Conservation (phyloP, 2,797 vertebrate species). For the Esox masquinongy region DNA sequence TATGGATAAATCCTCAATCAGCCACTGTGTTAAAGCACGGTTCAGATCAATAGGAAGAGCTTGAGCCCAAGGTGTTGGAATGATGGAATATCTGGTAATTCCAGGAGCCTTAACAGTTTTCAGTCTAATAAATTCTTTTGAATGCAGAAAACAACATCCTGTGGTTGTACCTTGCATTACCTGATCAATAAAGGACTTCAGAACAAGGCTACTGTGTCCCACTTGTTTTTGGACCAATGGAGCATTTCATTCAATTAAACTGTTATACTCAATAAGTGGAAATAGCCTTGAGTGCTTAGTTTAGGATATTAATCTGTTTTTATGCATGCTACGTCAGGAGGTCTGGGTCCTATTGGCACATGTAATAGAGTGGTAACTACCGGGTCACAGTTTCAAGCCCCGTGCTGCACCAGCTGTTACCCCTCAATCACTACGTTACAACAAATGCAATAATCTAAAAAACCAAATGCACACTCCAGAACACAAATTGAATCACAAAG, state of each 20-base stretch:
- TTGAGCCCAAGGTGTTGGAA: neutral
- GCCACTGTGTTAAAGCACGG: slow-evolving; percentile 37
- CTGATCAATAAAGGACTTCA: neutral
- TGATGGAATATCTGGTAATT: neutral
- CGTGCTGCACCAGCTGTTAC: neutral
- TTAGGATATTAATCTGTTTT: neutral
- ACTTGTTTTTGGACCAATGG: neutral
- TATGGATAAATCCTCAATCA: slow-evolving; percentile 53
- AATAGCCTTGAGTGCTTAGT: neutral
- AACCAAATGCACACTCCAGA: neutral
- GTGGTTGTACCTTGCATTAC: neutral
- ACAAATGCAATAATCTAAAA: neutral
- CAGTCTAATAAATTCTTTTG: neutral
- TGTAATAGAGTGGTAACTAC: neutral
- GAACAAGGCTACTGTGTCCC: neutral
- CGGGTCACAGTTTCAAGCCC: neutral
- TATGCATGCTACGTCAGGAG: neutral
- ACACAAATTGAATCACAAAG: slow-evolving; percentile 6
- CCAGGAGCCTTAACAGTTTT: neutral
- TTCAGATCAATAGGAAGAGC: slow-evolving; percentile 53
- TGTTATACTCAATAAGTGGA: neutral
- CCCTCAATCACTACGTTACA: neutral
- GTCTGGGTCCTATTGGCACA: neutral
- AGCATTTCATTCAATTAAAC: slow-evolving; percentile 3
- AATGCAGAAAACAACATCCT: neutral